Percentiles rank a stretch among this genome's conserved stretches.
These are phyloP conservation scores for Hippocampus mohnikei DNA, from an alignment of 2,113 vertebrate species.

Conservation along the genomic window DNA sequence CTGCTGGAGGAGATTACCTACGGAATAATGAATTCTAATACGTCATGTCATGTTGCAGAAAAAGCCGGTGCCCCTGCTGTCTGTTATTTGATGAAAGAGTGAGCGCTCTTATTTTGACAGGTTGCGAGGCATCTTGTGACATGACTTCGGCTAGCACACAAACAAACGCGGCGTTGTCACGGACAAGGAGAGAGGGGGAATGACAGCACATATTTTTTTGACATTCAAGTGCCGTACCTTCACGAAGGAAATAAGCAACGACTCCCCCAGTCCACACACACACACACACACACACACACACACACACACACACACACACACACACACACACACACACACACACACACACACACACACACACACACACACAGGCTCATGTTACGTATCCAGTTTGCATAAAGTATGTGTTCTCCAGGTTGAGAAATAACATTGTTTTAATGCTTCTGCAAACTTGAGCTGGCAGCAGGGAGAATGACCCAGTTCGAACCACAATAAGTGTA, in stretches of 20 bases:
- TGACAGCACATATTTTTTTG: conserved; percentile 38
- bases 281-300: background rate
- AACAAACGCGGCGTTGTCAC: conserved; percentile 48
- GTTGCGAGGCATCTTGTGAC: conserved; percentile 54
- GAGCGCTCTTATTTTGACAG: conserved; percentile 55
- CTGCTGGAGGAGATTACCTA: conserved; percentile 56
- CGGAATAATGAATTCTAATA: conserved; percentile 64
- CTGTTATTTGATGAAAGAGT: conserved; percentile 65
- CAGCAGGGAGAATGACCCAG: conserved; percentile 1
- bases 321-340: background rate
- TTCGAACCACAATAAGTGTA: background rate
- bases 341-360: background rate
- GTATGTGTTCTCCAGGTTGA: conserved; percentile 22
- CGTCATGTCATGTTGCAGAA: conserved; percentile 48
- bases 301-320: background rate
- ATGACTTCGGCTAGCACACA: conserved; percentile 48
- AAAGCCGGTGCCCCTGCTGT: conserved; percentile 49
- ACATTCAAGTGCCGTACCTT: conserved; percentile 37
- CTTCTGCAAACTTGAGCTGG: conserved; percentile 7
- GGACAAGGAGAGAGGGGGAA: conserved; percentile 13
- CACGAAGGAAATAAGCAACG: conserved; percentile 30
- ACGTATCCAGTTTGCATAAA: conserved; percentile 39
- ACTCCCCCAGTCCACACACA: background rate
- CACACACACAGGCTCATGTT: background rate
- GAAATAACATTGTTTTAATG: conserved; percentile 30